Percentiles rank a stretch among this genome's conserved stretches.
These are phyloP conservation scores for Calosoma granatense DNA, from an alignment of 1,140 invertebrate species.

Conservation along the genomic window DNA sequence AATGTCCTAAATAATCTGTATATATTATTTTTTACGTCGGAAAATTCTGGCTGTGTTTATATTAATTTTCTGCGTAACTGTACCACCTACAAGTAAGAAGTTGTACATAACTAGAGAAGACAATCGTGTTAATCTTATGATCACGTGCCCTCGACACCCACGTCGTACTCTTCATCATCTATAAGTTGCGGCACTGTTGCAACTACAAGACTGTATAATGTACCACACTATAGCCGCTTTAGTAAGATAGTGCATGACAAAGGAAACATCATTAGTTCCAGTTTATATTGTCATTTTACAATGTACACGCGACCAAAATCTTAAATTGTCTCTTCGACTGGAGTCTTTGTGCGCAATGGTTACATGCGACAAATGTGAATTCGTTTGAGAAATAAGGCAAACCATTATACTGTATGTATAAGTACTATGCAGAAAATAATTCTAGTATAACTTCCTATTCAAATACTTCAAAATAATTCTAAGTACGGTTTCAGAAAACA, in stretches of 20 bases:
- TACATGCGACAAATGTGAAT: constrained; percentile 8
- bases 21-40: too few relatives aligned
- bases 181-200: not conserved
- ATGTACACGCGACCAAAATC: not conserved
- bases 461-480: too few relatives aligned
- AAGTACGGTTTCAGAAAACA: too few relatives aligned
- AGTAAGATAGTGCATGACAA: not conserved
- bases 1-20: too few relatives aligned
- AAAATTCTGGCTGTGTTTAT: not conserved
- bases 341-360: too few relatives aligned
- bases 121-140: not conserved
- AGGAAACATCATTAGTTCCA: not conserved
- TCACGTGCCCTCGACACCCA: not conserved
- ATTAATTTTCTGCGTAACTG: not conserved
- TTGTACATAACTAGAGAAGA: not conserved
- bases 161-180: not conserved
- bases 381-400: too few relatives aligned
- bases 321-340: not conserved
- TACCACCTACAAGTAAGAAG: not conserved
- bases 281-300: not conserved
- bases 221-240: not conserved
- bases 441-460: too few relatives aligned
- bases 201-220: not conserved
- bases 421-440: too few relatives aligned
- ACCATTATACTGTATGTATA: too few relatives aligned